Base-by-base conservation (phyloP, 2,797 vertebrate species). In the Discoglossus pictus region DNA sequence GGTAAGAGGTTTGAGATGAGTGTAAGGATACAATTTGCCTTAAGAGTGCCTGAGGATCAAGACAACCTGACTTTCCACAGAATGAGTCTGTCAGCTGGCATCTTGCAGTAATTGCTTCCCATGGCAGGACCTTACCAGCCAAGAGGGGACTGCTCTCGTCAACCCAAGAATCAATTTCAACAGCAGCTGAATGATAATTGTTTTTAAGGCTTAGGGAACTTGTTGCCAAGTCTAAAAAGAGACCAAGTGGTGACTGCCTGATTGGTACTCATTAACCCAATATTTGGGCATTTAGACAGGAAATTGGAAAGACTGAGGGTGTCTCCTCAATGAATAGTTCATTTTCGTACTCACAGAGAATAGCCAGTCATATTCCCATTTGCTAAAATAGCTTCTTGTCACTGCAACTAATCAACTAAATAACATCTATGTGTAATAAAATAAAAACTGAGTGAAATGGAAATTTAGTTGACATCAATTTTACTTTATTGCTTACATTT, bases 71-170 rank as follows among this genome's bases (percentile, higher is more conserved):
- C 90, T 94, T 93, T 90, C 91, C 85, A 88, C 86, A 81, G 92
- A 93, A 92, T 87, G 86, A 88, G 93, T 88, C 93, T 96, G 94
- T 97, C 94, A 97, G 93, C 93, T 96, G 94, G 93, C 92, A 94
- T 94, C 92, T 88, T 91, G 92, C 88, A 72, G 90, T 96, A 97
- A 97, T 97, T 96, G 93, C 94, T 94, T 97, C 94, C 95, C 95
- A 95, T 93, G 92, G 92, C 92, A 94, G 93, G 92, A 93, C 91
- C 92, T 90, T 82, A 85, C 88, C 87, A 92, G 90, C 90, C 81
- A 35, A 78, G 83, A 85, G 81, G 88, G 87, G 86, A 88, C 81
- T 84, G 84, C 81, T 83, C 83, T 84, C 82, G 77, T 87, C 88
- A 88, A 86, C 87, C 83, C 79, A 84, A 92, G 91, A 93, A 94